Evolutionary conservation across 2,888 invertebrate genomes (phyloP).

Genomic region (Branchellion lobata): DNA sequence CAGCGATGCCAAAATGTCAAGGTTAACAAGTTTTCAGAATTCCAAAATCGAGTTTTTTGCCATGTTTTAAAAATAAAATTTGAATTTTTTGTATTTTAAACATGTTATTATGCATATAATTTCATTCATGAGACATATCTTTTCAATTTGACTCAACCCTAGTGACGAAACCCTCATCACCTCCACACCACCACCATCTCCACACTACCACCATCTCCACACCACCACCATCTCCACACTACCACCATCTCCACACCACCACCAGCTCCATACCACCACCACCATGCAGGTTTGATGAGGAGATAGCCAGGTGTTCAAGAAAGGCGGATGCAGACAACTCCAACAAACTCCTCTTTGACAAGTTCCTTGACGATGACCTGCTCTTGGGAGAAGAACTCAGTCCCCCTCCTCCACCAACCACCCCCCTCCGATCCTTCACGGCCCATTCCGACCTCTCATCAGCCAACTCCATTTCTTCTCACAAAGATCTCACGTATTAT

Average conservation of each 20-base stretch:
- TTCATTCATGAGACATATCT: too few species aligned
- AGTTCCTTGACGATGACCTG: constrained; percentile 11
- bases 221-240: too few species aligned
- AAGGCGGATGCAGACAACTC: constrained; percentile 8
- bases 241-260: too few species aligned
- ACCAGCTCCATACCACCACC: too few species aligned
- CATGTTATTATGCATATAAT: too few species aligned
- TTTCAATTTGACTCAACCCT: too few species aligned
- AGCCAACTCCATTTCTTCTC: neutral
- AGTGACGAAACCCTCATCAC: too few species aligned
- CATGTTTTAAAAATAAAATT: neutral
- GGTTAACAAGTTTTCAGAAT: too few species aligned
- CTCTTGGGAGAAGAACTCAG: constrained; percentile 3
- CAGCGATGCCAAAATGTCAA: constrained; percentile 88
- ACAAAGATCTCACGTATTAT: constrained; percentile 14
- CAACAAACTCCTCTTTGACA: neutral
- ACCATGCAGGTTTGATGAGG: constrained; percentile 14
- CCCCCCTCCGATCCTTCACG: neutral
- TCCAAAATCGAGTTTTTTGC: constrained; percentile 79
- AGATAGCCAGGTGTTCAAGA: constrained; percentile 3
- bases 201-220: too few species aligned
- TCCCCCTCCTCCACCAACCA: neutral
- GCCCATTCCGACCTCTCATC: neutral
- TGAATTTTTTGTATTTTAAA: neutral
- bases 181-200: too few species aligned